These are phyloP conservation scores for Listrodromus nycthemerus DNA, from an alignment of 2,888 invertebrate species.

Conservation along the genomic window DNA sequence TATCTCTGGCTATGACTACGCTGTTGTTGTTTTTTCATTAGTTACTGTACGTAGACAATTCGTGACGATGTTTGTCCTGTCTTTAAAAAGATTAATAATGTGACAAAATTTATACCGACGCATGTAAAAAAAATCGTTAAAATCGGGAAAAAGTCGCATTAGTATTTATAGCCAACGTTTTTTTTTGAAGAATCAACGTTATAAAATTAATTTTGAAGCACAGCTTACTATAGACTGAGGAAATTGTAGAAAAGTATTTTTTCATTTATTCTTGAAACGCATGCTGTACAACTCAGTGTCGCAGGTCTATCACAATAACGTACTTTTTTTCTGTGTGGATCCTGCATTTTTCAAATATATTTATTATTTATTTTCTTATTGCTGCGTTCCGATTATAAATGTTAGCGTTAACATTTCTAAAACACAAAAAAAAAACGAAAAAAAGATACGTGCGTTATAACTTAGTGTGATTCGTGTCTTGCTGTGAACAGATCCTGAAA, in stretches of 20 bases:
- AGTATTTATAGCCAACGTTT: conserved; percentile 35
- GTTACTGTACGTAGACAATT: conserved; percentile 19
- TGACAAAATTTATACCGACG: conserved; percentile 12
- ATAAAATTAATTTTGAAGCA: conserved; percentile 15
- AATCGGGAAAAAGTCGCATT: conserved; percentile 8
- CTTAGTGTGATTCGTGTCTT: conserved; percentile 58
- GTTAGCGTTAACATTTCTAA: conserved; percentile 49
- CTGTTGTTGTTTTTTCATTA: conserved; percentile 27
- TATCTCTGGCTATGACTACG: conserved; percentile 44
- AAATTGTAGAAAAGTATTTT: conserved; percentile 6
- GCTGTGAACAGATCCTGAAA: conserved; percentile 91
- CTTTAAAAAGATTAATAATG: background rate
- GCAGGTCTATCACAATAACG: conserved; percentile 37
- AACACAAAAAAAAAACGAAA: conserved; percentile 15
- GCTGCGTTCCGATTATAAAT: conserved; percentile 54
- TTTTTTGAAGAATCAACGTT: conserved; percentile 16
- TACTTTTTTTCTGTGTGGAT: conserved; percentile 16
- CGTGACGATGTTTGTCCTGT: conserved; percentile 22
- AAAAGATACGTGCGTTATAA: conserved; percentile 30
- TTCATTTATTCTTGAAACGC: conserved; percentile 24
- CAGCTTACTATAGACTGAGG: conserved; percentile 34
- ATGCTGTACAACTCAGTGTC: conserved; percentile 55
- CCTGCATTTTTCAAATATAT: conserved; percentile 36
- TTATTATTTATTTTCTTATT: conserved; percentile 2
- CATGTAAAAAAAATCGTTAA: conserved; percentile 38